phyloP scores from a whole-genome alignment of 2,797 vertebrate species.

The Thripadectes ignobilis region DNA sequence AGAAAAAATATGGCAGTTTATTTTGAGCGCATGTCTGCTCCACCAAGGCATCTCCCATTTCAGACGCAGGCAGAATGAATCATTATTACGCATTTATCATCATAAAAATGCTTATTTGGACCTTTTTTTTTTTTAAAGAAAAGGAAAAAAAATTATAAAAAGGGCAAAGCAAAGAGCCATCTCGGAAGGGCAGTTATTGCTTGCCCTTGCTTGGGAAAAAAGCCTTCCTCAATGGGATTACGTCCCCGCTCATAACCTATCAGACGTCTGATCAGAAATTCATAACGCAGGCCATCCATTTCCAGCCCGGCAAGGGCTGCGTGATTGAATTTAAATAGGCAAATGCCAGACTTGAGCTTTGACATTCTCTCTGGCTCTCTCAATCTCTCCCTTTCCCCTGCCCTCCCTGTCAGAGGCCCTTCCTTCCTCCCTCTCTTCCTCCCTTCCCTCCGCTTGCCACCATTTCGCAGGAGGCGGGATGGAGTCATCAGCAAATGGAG shows the following conservation, averaged over 20 bases:
- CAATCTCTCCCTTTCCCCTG: conserved; percentile 62
- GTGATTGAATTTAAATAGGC: conserved; percentile 87
- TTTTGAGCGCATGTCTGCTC: conserved; percentile 59
- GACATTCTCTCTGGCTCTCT: conserved; percentile 77
- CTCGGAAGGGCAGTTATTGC: conserved; percentile 77
- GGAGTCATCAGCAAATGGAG: conserved; percentile 89
- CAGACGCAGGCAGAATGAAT: conserved; percentile 45
- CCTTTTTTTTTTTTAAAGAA: neutral
- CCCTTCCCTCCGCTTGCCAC: conserved; percentile 68
- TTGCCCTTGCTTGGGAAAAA: conserved; percentile 75
- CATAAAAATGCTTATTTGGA: conserved; percentile 73
- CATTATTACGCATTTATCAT: conserved; percentile 70
- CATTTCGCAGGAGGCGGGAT: conserved; percentile 85
- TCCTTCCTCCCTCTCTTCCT: conserved; percentile 61
- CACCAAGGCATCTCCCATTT: conserved; percentile 53
- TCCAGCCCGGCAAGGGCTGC: conserved; percentile 75
- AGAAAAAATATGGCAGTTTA: conserved; percentile 58
- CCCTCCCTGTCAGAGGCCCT: conserved; percentile 55
- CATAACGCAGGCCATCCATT: conserved; percentile 80
- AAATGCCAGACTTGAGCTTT: conserved; percentile 81
- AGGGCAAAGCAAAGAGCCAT: conserved; percentile 70
- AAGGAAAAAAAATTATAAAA: conserved; percentile 46
- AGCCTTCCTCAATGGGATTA: conserved; percentile 80
- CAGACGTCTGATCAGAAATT: conserved; percentile 84
- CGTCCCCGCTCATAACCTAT: conserved; percentile 78